phyloP scores from a whole-genome alignment of 2,797 vertebrate genomes.

The Acanthopagrus latus region DNA sequence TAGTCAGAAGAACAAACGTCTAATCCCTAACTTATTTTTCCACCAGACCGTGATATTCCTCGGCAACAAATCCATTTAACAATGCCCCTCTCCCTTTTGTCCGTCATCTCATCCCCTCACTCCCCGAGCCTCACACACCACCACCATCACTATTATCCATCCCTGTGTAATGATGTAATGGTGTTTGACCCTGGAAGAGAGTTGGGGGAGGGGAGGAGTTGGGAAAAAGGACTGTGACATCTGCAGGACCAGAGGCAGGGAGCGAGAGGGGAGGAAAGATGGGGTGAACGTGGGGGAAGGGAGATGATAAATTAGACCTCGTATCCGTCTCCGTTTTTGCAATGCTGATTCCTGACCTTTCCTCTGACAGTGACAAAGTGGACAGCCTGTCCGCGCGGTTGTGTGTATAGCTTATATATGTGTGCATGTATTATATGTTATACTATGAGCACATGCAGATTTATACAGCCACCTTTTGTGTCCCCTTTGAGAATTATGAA shows the following conservation, averaged over 20 bases:
- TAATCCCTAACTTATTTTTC: constrained; percentile 19
- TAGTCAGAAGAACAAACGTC: constrained; percentile 24
- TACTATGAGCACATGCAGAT: constrained; percentile 32
- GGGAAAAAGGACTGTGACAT: constrained; percentile 83
- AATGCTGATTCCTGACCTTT: constrained; percentile 74
- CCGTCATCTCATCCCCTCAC: constrained; percentile 23
- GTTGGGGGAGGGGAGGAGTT: constrained; percentile 70
- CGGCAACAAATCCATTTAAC: constrained; percentile 42
- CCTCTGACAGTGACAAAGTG: constrained; percentile 68
- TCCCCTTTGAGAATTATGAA: constrained; percentile 43
- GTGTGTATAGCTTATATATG: constrained; percentile 10
- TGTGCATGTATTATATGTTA: constrained; percentile 30
- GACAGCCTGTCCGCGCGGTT: constrained; percentile 15
- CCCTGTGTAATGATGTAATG: constrained; percentile 80
- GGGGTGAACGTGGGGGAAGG: constrained; percentile 60
- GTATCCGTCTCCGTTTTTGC: constrained; percentile 68
- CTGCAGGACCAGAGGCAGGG: constrained; percentile 84
- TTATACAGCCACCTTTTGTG: constrained; percentile 21
- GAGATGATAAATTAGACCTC: constrained; percentile 71
- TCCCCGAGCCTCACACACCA: constrained; percentile 35
- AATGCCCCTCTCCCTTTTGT: constrained; percentile 60
- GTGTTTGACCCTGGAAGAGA: constrained; percentile 82
- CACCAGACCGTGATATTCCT: constrained; percentile 28
- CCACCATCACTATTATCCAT: constrained; percentile 69
- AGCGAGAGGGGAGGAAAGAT: constrained; percentile 67